Percentiles rank a stretch among this genome's conserved stretches.
Evolutionary conservation across 2,113 vertebrate genomes (phyloP).

Genomic region (Galemys pyrenaicus): DNA sequence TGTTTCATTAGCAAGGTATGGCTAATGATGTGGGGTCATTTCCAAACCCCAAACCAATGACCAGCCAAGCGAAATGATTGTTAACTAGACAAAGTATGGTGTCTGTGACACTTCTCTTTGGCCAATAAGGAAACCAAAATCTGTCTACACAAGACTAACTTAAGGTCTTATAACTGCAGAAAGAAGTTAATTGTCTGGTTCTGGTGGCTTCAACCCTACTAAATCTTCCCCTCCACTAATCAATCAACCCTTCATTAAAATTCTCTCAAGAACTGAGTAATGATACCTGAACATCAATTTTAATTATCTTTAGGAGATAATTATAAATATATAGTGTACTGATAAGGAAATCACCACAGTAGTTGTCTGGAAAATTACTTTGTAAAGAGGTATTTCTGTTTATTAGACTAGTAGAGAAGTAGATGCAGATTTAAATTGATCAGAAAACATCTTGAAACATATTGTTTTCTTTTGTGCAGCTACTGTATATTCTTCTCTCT

Average conservation of each 20-base stretch:
- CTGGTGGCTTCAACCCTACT: background rate
- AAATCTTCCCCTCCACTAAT: background rate
- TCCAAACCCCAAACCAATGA: background rate
- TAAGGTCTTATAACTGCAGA: background rate
- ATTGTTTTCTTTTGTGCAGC: conserved; percentile 47
- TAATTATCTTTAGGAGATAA: background rate
- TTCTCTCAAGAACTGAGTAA: conserved; percentile 11
- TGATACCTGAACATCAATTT: conserved; percentile 14
- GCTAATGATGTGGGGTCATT: too few species aligned
- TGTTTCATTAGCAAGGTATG: background rate
- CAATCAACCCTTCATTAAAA: background rate
- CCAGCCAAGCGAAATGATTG: background rate
- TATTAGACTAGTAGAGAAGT: background rate
- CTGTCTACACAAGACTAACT: background rate
- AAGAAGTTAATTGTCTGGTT: background rate
- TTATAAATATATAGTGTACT: background rate
- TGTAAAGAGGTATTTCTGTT: conserved; percentile 12
- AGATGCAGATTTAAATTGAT: background rate
- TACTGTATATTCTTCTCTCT: conserved; percentile 55
- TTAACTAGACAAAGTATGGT: background rate
- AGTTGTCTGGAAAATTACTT: background rate
- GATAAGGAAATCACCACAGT: background rate
- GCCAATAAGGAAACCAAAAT: background rate
- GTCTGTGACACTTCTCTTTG: background rate
- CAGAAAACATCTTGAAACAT: conserved; percentile 32